Evolutionary conservation across 2,113 vertebrate genomes (phyloP).

Genomic region (Bombycilla garrulus): DNA sequence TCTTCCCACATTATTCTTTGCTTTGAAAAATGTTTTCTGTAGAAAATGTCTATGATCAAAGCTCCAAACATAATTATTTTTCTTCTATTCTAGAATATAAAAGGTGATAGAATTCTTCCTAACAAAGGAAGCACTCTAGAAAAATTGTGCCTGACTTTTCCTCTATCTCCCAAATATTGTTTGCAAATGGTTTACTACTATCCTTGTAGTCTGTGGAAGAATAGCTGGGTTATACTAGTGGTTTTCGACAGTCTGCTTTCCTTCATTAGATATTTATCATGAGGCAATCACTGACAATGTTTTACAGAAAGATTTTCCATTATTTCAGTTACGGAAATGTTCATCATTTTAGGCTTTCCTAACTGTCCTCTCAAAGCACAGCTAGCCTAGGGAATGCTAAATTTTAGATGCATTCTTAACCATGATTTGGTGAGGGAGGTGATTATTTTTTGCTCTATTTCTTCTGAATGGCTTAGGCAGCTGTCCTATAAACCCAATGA

Average conservation of each 20-base stretch:
- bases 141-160: background rate
- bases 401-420: background rate
- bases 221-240: background rate
- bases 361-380: background rate
- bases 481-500: background rate
- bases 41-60: background rate
- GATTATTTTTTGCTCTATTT: background rate
- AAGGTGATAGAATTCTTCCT: background rate
- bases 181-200: background rate
- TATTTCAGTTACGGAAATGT: background rate
- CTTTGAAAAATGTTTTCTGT: background rate
- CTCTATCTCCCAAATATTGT: background rate
- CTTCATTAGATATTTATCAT: background rate
- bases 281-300: background rate
- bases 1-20: background rate
- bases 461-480: background rate
- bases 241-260: background rate
- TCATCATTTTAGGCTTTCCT: background rate
- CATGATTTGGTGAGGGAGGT: background rate
- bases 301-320: background rate
- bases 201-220: background rate
- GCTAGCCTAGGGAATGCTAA: background rate
- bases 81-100: background rate
- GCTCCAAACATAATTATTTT: background rate
- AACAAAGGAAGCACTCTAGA: background rate